Evolutionary conservation across 2,797 vertebrate species (phyloP).

Genomic region (Graptemys geographica): DNA sequence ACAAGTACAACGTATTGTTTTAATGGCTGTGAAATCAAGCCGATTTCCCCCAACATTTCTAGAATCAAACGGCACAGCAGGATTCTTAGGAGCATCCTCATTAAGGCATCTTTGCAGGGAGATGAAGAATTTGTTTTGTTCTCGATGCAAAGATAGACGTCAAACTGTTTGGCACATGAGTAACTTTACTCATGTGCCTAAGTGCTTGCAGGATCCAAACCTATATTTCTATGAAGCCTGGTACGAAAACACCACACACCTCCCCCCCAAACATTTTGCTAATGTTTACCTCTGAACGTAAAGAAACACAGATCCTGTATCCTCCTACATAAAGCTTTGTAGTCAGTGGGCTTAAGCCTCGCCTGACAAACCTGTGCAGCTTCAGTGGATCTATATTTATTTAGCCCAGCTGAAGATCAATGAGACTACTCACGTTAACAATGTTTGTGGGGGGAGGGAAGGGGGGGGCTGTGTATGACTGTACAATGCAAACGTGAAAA

Average conservation of each 20-base stretch:
- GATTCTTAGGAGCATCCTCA: neutral
- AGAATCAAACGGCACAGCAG: neutral
- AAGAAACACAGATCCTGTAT: neutral
- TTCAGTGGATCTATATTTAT: too few species aligned
- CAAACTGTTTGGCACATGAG: neutral
- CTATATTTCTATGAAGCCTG: neutral
- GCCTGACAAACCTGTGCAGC: neutral
- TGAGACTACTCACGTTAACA: neutral
- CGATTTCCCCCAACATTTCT: neutral
- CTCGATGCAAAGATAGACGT: neutral
- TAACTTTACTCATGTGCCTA: neutral
- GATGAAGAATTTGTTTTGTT: neutral
- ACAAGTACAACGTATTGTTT: neutral
- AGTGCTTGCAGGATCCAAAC: neutral
- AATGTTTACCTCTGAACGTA: neutral
- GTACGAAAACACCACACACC: neutral
- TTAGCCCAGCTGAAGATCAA: neutral
- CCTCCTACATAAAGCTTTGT: neutral
- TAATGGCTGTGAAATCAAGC: neutral
- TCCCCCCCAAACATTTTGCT: too few species aligned
- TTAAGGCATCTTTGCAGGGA: neutral
- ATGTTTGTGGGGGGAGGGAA: too few species aligned
- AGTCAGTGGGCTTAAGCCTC: neutral
- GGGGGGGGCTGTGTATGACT: neutral
- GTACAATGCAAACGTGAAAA: neutral